Conservation (phyloP, 2,888 invertebrate genomes). For the Hermodice carunculata region DNA sequence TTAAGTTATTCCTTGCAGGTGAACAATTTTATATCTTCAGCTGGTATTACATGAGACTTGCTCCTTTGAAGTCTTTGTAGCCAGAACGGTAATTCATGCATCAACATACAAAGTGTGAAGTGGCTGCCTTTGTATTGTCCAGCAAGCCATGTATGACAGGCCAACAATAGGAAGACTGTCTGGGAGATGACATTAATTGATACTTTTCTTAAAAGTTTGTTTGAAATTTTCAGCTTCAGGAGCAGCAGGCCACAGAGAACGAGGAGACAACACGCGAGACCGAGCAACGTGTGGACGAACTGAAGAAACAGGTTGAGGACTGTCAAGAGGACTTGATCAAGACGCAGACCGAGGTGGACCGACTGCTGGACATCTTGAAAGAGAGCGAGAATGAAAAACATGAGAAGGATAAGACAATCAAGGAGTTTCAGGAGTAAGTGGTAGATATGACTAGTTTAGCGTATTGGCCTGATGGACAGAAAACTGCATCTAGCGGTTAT, state of each 20-base stretch:
- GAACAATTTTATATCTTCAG: not conserved
- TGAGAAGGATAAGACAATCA: constrained; percentile 61
- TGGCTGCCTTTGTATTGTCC: too few relatives aligned
- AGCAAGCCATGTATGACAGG: not conserved
- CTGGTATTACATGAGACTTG: too few relatives aligned
- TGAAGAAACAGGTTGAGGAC: constrained; percentile 36
- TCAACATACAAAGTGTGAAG: too few relatives aligned
- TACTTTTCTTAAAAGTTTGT: not conserved
- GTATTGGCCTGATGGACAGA: too few relatives aligned
- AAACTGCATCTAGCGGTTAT: too few relatives aligned
- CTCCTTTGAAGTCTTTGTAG: too few relatives aligned
- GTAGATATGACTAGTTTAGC: too few relatives aligned
- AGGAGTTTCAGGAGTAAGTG: constrained; percentile 67
- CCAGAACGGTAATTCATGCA: too few relatives aligned
- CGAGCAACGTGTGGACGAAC: constrained; percentile 28
- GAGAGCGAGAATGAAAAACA: constrained; percentile 68
- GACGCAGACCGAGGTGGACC: constrained; percentile 68
- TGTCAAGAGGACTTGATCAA: constrained; percentile 41
- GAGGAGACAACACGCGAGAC: constrained; percentile 25
- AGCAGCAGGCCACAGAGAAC: constrained; percentile 12
- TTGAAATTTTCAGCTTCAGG: constrained; percentile 8
- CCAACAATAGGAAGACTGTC: not conserved
- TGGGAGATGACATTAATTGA: not conserved
- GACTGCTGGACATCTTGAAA: constrained; percentile 68
- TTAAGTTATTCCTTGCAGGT: not conserved